Evolutionary conservation across 1,140 invertebrate genomes (phyloP).

Genomic region (Zaprionus capensis): DNA sequence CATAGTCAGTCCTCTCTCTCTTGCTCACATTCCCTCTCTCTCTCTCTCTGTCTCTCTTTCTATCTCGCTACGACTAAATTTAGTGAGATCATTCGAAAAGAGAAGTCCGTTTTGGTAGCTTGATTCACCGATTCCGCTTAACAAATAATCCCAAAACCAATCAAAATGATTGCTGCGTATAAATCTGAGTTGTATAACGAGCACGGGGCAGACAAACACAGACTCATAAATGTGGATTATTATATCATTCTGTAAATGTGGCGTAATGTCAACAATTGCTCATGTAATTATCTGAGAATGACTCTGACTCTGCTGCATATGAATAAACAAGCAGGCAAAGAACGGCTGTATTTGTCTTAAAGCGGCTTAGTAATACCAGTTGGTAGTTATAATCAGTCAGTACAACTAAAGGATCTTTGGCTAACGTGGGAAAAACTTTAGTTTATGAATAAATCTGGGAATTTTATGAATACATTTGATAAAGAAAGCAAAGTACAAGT

Average conservation of each 20-base stretch:
- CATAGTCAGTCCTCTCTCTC: conserved; percentile 1
- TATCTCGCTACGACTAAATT: not conserved
- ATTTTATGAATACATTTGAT: too few relatives aligned
- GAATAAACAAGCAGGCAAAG: not conserved
- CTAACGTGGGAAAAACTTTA: not conserved
- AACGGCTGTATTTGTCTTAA: not conserved
- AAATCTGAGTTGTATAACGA: not conserved
- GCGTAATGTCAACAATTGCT: conserved; percentile 13
- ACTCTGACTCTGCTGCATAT: not conserved
- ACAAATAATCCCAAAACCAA: not conserved
- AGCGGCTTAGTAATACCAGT: not conserved
- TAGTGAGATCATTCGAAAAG: conserved; percentile 33
- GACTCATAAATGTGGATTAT: conserved; percentile 8
- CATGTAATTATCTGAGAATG: not conserved
- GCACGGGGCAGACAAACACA: not conserved
- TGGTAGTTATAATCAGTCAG: not conserved
- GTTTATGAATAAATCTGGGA: too few relatives aligned
- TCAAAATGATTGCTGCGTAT: not conserved
- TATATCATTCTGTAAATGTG: conserved; percentile 8
- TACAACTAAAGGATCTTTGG: not conserved
- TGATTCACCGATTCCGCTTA: conserved; percentile 11
- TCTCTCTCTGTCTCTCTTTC: not conserved
- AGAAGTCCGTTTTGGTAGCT: conserved; percentile 11
- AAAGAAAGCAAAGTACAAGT: too few relatives aligned
- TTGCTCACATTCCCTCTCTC: not conserved